Evolutionary conservation across 2,888 invertebrate species (phyloP), one percentile per base, ranked within the genome.

Genomic region (Ophion costatus): DNA sequence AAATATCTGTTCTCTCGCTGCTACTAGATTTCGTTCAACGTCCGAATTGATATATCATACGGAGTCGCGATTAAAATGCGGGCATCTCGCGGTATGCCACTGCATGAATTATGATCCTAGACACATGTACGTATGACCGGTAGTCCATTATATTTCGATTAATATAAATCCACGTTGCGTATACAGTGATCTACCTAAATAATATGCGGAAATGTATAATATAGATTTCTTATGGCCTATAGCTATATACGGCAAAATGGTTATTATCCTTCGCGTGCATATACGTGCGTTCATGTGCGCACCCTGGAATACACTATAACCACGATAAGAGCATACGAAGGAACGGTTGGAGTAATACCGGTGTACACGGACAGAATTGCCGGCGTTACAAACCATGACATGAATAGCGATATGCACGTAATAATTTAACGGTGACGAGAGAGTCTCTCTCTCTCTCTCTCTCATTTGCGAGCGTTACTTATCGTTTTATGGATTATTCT

Each of bases 381-480:
- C 51, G 66, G 71, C 71, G 51, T 66, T 82, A 78, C 73, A 78
- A 82, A 78, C 51, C 78, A 74, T 78, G 78, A 74, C 78, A 56
- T 33, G 82, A 82, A 78, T 78, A 82, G 78, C 78, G 82, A 82
- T 75, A 75, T 63, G 82, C 56, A 69, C n/a, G 78, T 74, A 82
- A 82, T 82, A 74, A 82, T 82, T 82, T 74, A 82, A 57, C 82
- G 82, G 61, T 82, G 82, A 82, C 78, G 82, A 78, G 82, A 73
- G 38, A 67, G 73, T 38, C 38, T 38, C 38, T 38, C 38, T 6
- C 38, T 6, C 38, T 38, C 38, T 38, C 7, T 38, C 38, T 0
- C 38, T 5, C 38, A 9, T 38, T 38, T 38, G 38, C 38, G 1
- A 38, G 63, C 45, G 75, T 64, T 64, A 74, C 67, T 82, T 82